These are phyloP conservation scores for Diplazon laetatorius DNA, from an alignment of 2,888 invertebrate species.

Conservation along the genomic window DNA sequence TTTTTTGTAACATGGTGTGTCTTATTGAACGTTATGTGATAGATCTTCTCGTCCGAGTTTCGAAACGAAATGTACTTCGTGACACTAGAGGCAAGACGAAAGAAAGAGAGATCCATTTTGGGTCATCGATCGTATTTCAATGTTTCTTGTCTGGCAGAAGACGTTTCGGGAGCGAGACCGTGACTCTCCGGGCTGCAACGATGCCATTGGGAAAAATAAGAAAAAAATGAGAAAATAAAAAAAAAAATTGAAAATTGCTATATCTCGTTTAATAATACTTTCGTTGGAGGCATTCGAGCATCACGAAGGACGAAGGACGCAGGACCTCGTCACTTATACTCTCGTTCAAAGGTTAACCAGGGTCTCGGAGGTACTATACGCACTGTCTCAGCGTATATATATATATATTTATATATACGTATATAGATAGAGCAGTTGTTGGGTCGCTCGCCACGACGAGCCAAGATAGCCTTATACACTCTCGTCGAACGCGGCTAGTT, in stretches of 20 bases:
- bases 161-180: slow-evolving; percentile 24
- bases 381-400: slow-evolving; percentile 46
- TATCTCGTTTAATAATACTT: slow-evolving; percentile 48
- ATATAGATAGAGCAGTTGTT: slow-evolving; percentile 46
- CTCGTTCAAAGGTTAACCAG: slow-evolving; percentile 80
- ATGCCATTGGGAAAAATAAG: slow-evolving; percentile 35
- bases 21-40: slow-evolving; percentile 23
- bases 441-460: slow-evolving; percentile 32
- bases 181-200: slow-evolving; percentile 13
- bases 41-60: background rate
- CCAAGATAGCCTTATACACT: slow-evolving; percentile 21
- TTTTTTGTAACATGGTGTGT: slow-evolving; percentile 26
- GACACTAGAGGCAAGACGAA: background rate
- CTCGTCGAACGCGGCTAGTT: slow-evolving; percentile 79
- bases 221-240: slow-evolving; percentile 22
- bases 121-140: slow-evolving; percentile 40
- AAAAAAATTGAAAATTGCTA: slow-evolving; percentile 19
- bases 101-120: slow-evolving; percentile 24
- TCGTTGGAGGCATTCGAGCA: slow-evolving; percentile 58
- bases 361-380: slow-evolving; percentile 71
- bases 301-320: slow-evolving; percentile 49
- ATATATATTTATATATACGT: no score
- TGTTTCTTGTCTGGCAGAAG: background rate
- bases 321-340: slow-evolving; percentile 56
- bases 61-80: slow-evolving; percentile 1